These are phyloP conservation scores for Carcina quercana DNA, from an alignment of 2,888 invertebrate species.

Conservation along the genomic window DNA sequence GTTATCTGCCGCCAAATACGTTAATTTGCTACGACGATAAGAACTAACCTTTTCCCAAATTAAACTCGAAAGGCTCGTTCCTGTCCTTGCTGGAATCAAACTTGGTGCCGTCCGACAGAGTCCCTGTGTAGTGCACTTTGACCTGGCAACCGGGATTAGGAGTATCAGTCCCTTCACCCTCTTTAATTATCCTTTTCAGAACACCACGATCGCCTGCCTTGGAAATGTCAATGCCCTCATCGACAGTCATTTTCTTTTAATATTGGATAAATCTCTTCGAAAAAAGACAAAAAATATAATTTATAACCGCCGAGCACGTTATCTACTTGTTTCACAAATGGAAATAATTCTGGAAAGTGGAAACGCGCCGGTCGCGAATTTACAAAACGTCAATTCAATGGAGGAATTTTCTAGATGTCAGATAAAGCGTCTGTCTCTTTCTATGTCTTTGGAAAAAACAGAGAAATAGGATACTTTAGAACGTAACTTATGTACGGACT, in stretches of 20 bases:
- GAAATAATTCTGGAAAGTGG: neutral
- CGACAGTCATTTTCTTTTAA: slow-evolving; percentile 47
- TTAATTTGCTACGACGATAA: too few relatives aligned
- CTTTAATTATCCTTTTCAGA: slow-evolving; percentile 82
- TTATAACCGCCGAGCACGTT: too few relatives aligned
- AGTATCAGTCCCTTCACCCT: slow-evolving; percentile 82
- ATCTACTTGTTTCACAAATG: neutral
- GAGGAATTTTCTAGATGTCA: slow-evolving; percentile 26
- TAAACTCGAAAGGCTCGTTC: slow-evolving; percentile 89
- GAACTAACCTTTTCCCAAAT: slow-evolving; percentile 87
- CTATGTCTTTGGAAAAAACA: neutral
- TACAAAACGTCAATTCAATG: slow-evolving; percentile 15
- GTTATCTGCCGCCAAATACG: too few relatives aligned
- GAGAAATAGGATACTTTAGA: neutral
- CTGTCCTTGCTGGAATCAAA: slow-evolving; percentile 95
- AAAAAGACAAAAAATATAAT: too few relatives aligned
- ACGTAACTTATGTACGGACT: neutral
- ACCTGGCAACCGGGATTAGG: slow-evolving; percentile 81
- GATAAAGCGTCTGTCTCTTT: neutral
- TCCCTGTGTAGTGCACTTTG: slow-evolving; percentile 92
- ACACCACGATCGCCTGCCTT: slow-evolving; percentile 80
- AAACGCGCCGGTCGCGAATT: slow-evolving; percentile 14
- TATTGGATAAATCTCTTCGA: too few relatives aligned
- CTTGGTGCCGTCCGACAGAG: slow-evolving; percentile 87
- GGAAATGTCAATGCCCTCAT: slow-evolving; percentile 60